These are phyloP conservation scores for Toxotes chatareus DNA, from an alignment of 2,113 vertebrate species.

Conservation along the genomic window DNA sequence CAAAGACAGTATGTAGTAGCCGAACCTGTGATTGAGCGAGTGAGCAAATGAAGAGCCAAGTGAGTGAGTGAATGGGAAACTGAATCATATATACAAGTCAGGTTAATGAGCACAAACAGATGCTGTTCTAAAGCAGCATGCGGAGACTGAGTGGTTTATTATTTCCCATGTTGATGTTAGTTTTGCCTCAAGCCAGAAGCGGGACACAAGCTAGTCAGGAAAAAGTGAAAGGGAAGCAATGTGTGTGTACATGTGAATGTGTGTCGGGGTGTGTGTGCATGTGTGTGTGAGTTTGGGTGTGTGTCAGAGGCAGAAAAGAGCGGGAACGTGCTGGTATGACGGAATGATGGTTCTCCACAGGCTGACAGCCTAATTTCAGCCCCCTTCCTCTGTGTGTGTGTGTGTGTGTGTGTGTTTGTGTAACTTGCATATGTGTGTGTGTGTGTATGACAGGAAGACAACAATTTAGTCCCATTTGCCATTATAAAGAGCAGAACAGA, in stretches of 20 bases:
- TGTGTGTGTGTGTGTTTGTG: conserved; percentile 38
- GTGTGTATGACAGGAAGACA: conserved; percentile 90
- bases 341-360: conserved; percentile 82
- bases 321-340: conserved; percentile 82
- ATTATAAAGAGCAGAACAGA: conserved; percentile 90
- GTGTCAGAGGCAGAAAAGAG: conserved; percentile 49
- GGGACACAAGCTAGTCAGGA: conserved; percentile 22
- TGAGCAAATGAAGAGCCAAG: conserved; percentile 11
- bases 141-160: conserved; percentile 49
- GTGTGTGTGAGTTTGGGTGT: conserved; percentile 28
- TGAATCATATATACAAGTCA: conserved; percentile 60
- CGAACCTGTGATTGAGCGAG: conserved; percentile 24
- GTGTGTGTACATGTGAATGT: conserved; percentile 17
- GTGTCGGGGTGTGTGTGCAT: conserved; percentile 4
- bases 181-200: conserved; percentile 49
- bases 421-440: conserved; percentile 40
- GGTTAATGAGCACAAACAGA: conserved; percentile 64
- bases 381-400: conserved; percentile 66
- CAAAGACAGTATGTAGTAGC: conserved; percentile 23
- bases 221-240: conserved; percentile 53
- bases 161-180: conserved; percentile 65
- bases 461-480: conserved; percentile 93
- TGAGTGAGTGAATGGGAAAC: conserved; percentile 61
- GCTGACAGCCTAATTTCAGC: conserved; percentile 88
- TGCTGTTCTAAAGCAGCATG: conserved; percentile 37